Base-by-base conservation (phyloP, 2,797 vertebrate genomes). In the Jordanella pulchra region DNA sequence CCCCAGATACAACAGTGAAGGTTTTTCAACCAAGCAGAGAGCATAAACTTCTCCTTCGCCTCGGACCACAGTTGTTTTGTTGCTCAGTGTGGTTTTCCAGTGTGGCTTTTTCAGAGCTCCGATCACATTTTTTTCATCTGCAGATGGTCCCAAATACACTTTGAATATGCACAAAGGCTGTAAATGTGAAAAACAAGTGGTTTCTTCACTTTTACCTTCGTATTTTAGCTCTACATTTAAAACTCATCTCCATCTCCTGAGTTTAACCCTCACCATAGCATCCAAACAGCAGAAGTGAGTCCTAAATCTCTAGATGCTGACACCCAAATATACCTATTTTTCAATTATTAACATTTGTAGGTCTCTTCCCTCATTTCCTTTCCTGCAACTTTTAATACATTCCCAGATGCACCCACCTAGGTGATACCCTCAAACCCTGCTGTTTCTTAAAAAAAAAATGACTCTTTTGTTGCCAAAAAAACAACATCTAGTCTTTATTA, bases 61-160 rank as follows among this genome's bases (percentile, higher is more conserved):
- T 79, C 44, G 87, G 84, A 88, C 91, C 91, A 73, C 88, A 89
- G 86, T 91, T 91, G 91, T 92, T 92, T 87, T 93, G 91, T 87
- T 89, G 88, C 83, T 90, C 70, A 78, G 87, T 89, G 87, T 73
- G 89, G 86, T 87, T 82, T 87, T 82, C 70, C 65, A 79, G 78
- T 84, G 88, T 83, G 91, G 82, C 76, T 80, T 84, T 61, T 83
- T 80, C 74, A 75, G 73, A 67, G 75, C 81, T 78, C 72, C 65
- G 63, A 77, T 75, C 61, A 28, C 68, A 15, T 67, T 53, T 58
- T 61, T 71, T 45, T 53, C 17, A 42, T 47, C 73, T 75, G 64
- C 67, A 73, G 56, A 79, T 54, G 79, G 76, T 84, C 67, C 60
- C 81, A 83, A 83, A 78, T 65, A 67, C 53, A 67, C 21, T 72